Evolutionary conservation across 2,888 invertebrate species (phyloP), one percentile per base, ranked within the genome.

Genomic region (Steinernema scapterisci): DNA sequence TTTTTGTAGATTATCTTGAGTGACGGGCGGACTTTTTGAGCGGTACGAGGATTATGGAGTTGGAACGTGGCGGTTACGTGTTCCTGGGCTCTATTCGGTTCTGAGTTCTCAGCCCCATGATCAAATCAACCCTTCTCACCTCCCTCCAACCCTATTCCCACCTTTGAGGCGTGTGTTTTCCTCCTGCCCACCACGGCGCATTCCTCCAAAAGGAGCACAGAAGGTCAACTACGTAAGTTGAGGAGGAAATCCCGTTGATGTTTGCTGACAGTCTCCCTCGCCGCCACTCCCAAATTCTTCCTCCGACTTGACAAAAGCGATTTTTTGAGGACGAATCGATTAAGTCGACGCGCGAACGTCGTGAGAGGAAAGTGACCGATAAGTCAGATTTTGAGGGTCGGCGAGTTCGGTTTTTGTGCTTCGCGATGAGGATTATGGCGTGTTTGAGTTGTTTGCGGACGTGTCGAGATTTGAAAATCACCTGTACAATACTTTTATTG

Each of bases 321-420:
- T 63, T 63, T 63, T 63, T 63, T 63, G 63, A 63, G 63, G 63
- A 31, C 63, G 38, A 38, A 63, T 63, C 63, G 63, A 63, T 63
- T 63, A 63, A 63, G 31, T 63, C 63, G 48, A 48, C 48, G 27
- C 54, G 54, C 63, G 63, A 63, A 63, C 38, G 63, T 63, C 63
- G 27, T 63, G 54, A 7, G 63, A 16, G 9, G 63, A 31, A 16
- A 63, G 63, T 63, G 63, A 63, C 63, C 63, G 63, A 9, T 23
- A 23, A 21, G 25, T 11, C 21, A 54, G 25, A n/a, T n/a, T n/a
- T n/a, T n/a, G n/a, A n/a, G n/a, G n/a, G n/a, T n/a, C n/a, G n/a
- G n/a, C n/a, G n/a, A n/a, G n/a, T n/a, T n/a, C n/a, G n/a, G n/a
- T n/a, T n/a, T n/a, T n/a, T n/a, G n/a, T n/a, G n/a, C n/a, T n/a